Evolutionary conservation across 2,888 invertebrate genomes (phyloP), one percentile per base, ranked within the genome.

Genomic region (Tethea ocularis): DNA sequence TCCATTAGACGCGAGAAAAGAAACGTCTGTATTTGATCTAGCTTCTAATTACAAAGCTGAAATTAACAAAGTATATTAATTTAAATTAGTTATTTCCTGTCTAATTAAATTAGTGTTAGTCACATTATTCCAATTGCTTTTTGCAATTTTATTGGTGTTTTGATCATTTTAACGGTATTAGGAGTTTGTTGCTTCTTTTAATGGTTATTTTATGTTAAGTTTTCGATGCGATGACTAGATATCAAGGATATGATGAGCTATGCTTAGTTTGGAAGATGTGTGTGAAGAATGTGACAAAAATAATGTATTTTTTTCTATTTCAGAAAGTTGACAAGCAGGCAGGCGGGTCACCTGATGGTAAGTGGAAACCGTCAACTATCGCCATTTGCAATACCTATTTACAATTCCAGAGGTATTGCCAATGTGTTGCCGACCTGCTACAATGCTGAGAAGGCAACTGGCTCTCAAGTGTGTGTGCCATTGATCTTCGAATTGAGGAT

Each of bases 1-100:
- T 46, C 7, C 46, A 46, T 46, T 46, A 20, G 17, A 2, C 20
- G 20, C 1, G 38, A n/a, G n/a, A 38, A 46, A 46, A 46, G 46
- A 46, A 46, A 46, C 20, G 46, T 46, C 46, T 20, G 46, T 20
- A 46, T 41, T 17, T 7, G 41, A 41, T 46, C 46, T 46, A 46
- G n/a, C 10, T 5, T 5, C n/a, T 20, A 46, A 46, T 46, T 46
- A 46, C 6, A 26, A 6, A 38, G 46, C n/a, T 38, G n/a, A 38
- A 38, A 38, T 38, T 38, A 38, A n/a, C n/a, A n/a, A 46, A 46
- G 46, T 7, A 20, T 46, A 46, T 46, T 46, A 46, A 46, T 46
- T 46, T 46, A 46, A n/a, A 46, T 46, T 6, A 46, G 46, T 46
- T n/a, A 46, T 7, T 46, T 46, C 46, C 46, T n/a, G 20, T 20